Evolutionary conservation across 2,888 invertebrate species (phyloP).

Genomic region (Glaucopsyche alexis): DNA sequence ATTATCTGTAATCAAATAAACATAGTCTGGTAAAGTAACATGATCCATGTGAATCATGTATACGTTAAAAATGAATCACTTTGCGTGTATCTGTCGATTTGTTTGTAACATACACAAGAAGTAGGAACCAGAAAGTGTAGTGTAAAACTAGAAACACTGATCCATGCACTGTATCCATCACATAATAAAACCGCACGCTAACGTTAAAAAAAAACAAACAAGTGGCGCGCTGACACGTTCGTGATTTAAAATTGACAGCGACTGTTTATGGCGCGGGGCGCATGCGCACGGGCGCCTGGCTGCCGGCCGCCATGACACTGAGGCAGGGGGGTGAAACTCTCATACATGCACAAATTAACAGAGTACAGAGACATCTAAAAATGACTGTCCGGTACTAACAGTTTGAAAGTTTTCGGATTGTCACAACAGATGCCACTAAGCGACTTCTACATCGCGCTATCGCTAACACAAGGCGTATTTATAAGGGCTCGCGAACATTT

Average conservation of each 20-base stretch:
- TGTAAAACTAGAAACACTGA: conserved; percentile 14
- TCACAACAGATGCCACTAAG: too few species aligned
- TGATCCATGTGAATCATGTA: neutral
- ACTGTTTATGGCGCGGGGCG: conserved; percentile 41
- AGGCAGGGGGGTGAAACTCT: too few species aligned
- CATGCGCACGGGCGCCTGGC: conserved; percentile 61
- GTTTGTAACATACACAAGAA: conserved; percentile 13
- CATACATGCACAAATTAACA: too few species aligned
- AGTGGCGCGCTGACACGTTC: neutral
- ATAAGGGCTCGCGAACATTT: too few species aligned
- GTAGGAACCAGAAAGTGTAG: neutral
- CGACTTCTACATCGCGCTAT: too few species aligned
- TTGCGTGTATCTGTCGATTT: conserved; percentile 2
- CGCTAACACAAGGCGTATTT: too few species aligned
- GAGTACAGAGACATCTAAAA: too few species aligned
- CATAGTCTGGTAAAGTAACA: neutral
- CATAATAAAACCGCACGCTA: too few species aligned
- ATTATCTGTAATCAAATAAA: neutral
- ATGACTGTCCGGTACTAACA: too few species aligned
- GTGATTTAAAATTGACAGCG: conserved; percentile 8
- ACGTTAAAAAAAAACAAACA: neutral
- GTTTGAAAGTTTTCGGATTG: too few species aligned
- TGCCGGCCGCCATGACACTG: conserved; percentile 72
- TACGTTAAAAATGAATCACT: conserved; percentile 15
- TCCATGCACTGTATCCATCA: conserved; percentile 21